Percentiles rank a stretch among this genome's conserved stretches.
Conservation (phyloP, 1,140 invertebrate genomes). For the Dreissena rostriformis region DNA sequence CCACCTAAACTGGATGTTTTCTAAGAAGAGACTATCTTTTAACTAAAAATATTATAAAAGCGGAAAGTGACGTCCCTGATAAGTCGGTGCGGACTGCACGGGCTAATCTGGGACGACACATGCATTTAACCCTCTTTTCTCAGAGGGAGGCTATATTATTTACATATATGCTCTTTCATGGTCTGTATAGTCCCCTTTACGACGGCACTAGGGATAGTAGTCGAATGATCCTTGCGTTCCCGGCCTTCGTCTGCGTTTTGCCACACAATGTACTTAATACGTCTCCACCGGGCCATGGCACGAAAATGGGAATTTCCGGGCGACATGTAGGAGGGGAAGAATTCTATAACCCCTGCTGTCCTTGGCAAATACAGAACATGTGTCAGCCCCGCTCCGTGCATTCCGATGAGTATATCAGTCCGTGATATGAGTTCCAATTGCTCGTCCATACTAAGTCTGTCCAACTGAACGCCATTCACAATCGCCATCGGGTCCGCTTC, state of each 20-base stretch:
- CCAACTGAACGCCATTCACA: slow-evolving; percentile 69
- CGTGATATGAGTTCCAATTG: slow-evolving; percentile 82
- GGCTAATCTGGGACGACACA: too few relatives aligned
- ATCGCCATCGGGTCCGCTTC: slow-evolving; percentile 27
- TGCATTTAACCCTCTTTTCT: too few relatives aligned
- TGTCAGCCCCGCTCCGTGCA: slow-evolving; percentile 97
- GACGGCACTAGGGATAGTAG: slow-evolving; percentile 20
- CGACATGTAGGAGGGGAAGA: slow-evolving; percentile 84
- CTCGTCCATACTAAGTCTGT: slow-evolving; percentile 65
- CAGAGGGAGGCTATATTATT: too few relatives aligned
- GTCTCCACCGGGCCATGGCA: slow-evolving; percentile 71
- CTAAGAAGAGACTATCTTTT: too few relatives aligned
- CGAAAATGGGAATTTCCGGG: slow-evolving; percentile 48
- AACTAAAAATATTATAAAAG: too few relatives aligned
- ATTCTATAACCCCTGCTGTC: slow-evolving; percentile 96
- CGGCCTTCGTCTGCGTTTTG: slow-evolving; percentile 57
- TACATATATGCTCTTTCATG: slow-evolving; percentile 32
- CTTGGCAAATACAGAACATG: slow-evolving; percentile 96
- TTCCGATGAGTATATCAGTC: slow-evolving; percentile 96
- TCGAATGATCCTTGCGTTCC: slow-evolving; percentile 33
- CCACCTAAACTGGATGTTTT: too few relatives aligned
- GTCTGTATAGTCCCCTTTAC: slow-evolving; percentile 1
- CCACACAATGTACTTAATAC: slow-evolving; percentile 70
- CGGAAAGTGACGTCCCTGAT: too few relatives aligned
- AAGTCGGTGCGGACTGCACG: too few relatives aligned